These are phyloP conservation scores for Pangasius mekongensis DNA, from an alignment of 2,797 vertebrate genomes.

Conservation along the genomic window DNA sequence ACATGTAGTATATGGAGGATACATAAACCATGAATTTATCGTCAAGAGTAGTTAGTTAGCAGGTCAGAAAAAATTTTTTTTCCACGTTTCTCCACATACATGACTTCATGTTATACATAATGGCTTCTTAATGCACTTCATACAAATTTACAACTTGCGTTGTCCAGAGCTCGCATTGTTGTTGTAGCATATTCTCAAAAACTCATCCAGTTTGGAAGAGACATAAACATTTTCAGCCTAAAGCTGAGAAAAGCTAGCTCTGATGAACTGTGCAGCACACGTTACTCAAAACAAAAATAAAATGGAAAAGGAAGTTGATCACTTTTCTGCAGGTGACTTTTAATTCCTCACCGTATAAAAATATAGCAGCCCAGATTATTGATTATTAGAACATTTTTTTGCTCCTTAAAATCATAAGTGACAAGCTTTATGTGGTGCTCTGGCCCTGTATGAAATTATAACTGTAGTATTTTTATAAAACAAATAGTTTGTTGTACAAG, in stretches of 20 bases:
- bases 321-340: not conserved
- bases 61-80: not conserved
- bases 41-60: not conserved
- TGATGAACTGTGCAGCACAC: not conserved
- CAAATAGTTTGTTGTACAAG: not conserved
- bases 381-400: not conserved
- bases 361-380: not conserved
- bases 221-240: not conserved
- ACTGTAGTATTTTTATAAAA: not conserved
- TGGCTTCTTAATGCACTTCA: not conserved
- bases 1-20: not conserved
- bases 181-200: not conserved
- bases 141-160: not conserved
- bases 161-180: not conserved
- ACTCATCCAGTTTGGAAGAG: not conserved
- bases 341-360: not conserved
- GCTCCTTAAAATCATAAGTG: not conserved
- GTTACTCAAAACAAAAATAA: not conserved
- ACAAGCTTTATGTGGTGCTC: too few species aligned
- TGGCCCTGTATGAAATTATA: not conserved
- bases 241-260: not conserved
- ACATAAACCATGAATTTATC: not conserved
- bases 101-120: not conserved
- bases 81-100: not conserved
- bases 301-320: not conserved